Conservation (phyloP, 35 echinoderm and acorn worm genomes). For the Lytechinus pictus region DNA sequence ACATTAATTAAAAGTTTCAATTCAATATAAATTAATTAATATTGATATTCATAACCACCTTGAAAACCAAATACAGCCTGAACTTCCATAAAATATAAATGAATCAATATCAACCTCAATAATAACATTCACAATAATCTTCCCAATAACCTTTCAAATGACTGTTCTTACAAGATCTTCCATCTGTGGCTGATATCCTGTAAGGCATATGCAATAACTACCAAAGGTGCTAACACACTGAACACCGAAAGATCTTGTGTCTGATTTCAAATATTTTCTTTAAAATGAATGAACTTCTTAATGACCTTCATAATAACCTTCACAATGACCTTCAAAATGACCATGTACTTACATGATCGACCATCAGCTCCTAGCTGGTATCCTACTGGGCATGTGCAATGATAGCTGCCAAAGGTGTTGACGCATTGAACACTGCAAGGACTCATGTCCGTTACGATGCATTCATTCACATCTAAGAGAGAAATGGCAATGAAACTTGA, state of each 20-base stretch:
- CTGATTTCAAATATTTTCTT: too few species aligned
- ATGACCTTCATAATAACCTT: neutral
- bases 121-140: too few species aligned
- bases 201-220: conserved; percentile 70
- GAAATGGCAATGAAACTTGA: neutral
- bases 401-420: conserved; percentile 83
- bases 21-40: too few species aligned
- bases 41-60: too few species aligned
- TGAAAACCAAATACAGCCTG: too few species aligned
- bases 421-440: conserved; percentile 80
- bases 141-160: neutral
- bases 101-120: too few species aligned
- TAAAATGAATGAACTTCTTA: neutral
- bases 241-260: neutral
- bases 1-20: too few species aligned
- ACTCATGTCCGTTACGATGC: conserved; percentile 56
- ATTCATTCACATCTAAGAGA: conserved; percentile 87
- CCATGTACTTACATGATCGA: conserved; percentile 62
- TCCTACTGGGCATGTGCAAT: conserved; percentile 74
- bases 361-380: conserved; percentile 66
- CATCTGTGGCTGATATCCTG: conserved; percentile 57
- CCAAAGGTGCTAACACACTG: neutral
- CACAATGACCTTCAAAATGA: conserved; percentile 23
- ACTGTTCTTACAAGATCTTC: neutral
- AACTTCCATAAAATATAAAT: too few species aligned